These are phyloP conservation scores for Heliconius cydno DNA, from an alignment of 2,888 invertebrate species.

Conservation along the genomic window DNA sequence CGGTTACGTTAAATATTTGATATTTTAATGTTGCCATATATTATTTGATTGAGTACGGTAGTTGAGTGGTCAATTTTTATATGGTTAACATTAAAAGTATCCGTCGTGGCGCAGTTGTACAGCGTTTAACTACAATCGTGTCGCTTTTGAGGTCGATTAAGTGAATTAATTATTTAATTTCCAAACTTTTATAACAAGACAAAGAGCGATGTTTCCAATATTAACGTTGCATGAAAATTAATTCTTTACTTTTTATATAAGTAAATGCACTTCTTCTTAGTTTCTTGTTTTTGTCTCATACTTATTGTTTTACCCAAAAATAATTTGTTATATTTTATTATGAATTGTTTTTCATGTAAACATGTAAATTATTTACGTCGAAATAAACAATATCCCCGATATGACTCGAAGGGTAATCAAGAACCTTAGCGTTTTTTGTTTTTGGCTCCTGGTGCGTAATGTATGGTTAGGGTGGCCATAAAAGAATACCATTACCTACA, in stretches of 20 bases:
- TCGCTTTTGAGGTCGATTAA: too few relatives aligned
- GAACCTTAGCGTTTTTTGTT: constrained; percentile 60
- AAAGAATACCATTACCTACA: too few relatives aligned
- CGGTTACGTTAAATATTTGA: background rate
- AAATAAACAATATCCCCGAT: constrained; percentile 49
- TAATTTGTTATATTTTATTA: background rate
- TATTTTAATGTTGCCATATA: background rate
- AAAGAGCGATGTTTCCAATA: too few relatives aligned
- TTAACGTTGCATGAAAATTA: too few relatives aligned
- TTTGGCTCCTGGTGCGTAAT: constrained; percentile 67
- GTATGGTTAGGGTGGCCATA: constrained; percentile 58
- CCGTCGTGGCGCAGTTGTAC: too few relatives aligned
- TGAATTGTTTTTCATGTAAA: constrained; percentile 38
- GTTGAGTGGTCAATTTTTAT: background rate
- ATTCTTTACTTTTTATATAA: too few relatives aligned
- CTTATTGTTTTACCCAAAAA: background rate
- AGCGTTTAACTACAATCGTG: too few relatives aligned
- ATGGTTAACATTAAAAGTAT: background rate
- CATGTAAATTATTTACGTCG: constrained; percentile 45
- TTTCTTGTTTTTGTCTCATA: background rate
- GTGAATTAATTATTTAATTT: too few relatives aligned
- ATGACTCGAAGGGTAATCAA: constrained; percentile 71
- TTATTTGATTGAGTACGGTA: background rate
- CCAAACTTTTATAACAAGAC: too few relatives aligned
- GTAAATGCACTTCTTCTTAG: too few relatives aligned